Conservation (phyloP, 2,888 invertebrate genomes). For the Andrena camellia region DNA sequence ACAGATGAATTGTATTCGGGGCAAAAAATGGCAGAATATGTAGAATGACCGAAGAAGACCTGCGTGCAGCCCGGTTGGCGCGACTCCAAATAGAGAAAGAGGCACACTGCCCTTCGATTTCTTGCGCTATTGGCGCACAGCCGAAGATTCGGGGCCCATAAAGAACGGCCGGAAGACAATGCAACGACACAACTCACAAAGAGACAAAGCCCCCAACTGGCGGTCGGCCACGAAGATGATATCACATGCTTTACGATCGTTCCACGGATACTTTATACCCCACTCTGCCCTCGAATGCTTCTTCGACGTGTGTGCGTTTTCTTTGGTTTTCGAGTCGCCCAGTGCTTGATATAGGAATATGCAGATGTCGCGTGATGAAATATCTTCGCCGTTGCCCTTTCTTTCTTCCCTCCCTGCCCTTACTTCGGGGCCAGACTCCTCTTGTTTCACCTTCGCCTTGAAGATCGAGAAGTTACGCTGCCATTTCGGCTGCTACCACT, state of each 20-base stretch:
- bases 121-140: constrained; percentile 70
- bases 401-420: constrained; percentile 43
- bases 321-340: constrained; percentile 68
- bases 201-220: constrained; percentile 78
- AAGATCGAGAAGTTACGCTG: constrained; percentile 40
- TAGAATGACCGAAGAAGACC: not conserved
- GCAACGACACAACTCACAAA: constrained; percentile 77
- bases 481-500: constrained; percentile 1
- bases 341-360: constrained; percentile 72
- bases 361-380: constrained; percentile 78
- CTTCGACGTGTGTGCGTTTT: constrained; percentile 71
- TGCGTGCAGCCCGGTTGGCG: not conserved
- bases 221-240: constrained; percentile 78
- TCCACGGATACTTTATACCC: constrained; percentile 80
- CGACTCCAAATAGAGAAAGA: constrained; percentile 27
- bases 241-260: constrained; percentile 81
- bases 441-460: constrained; percentile 43
- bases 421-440: constrained; percentile 27
- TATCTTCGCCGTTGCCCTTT: constrained; percentile 66
- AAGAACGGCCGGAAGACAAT: constrained; percentile 79
- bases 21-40: not conserved
- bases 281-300: constrained; percentile 69
- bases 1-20: not conserved
- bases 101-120: constrained; percentile 63
- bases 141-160: constrained; percentile 70